These are phyloP conservation scores for Eriosoma lanigerum DNA, from an alignment of 1,140 invertebrate genomes.

Conservation along the genomic window DNA sequence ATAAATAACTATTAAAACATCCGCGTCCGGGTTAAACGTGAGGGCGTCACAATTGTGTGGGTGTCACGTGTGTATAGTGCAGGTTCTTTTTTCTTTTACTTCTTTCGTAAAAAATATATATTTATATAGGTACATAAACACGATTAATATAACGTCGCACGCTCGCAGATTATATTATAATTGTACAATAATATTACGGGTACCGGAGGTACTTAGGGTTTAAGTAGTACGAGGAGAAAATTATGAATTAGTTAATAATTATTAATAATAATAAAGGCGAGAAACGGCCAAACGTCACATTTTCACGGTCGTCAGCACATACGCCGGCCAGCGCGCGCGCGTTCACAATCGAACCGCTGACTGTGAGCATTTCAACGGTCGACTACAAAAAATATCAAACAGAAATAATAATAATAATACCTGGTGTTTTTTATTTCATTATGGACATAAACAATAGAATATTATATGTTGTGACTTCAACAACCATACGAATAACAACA, in stretches of 20 bases:
- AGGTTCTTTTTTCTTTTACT: constrained; percentile 1
- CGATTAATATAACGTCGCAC: too few relatives aligned
- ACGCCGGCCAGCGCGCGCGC: too few relatives aligned
- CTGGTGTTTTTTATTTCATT: neutral
- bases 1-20: constrained; percentile 51
- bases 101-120: neutral
- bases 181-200: neutral
- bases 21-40: constrained; percentile 46
- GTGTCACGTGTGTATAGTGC: neutral
- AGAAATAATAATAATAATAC: constrained; percentile 14
- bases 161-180: neutral
- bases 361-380: neutral
- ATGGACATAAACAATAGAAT: neutral
- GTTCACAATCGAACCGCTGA: constrained; percentile 28
- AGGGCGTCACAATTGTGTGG: constrained; percentile 41
- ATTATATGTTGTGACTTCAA: too few relatives aligned
- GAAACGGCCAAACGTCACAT: neutral
- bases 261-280: too few relatives aligned
- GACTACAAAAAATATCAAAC: neutral
- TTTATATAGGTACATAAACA: too few relatives aligned
- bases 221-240: too few relatives aligned
- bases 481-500: neutral
- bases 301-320: constrained; percentile 22
- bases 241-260: too few relatives aligned
- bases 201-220: too few relatives aligned